phyloP scores from a whole-genome alignment of 1,140 invertebrate genomes.

The Drosophila tropicalis region DNA sequence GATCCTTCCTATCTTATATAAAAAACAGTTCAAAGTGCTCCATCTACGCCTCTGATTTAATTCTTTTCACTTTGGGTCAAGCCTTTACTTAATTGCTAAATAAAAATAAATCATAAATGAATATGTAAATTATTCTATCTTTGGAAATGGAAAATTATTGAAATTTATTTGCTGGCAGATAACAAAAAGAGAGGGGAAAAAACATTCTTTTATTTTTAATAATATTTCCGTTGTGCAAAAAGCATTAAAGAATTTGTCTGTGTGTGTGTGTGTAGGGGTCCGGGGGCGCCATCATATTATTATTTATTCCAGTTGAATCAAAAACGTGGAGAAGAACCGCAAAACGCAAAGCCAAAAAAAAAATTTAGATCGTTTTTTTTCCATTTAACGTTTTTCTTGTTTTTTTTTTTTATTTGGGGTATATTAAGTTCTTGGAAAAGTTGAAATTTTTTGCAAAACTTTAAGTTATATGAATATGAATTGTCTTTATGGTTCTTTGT shows the following conservation, averaged over 20 bases:
- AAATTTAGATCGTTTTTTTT: slow-evolving; percentile 44
- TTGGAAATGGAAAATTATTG: slow-evolving; percentile 42
- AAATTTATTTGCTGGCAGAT: slow-evolving; percentile 49
- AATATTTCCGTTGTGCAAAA: slow-evolving; percentile 52
- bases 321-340: not conserved
- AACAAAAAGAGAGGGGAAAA: slow-evolving; percentile 10
- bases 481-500: too few species aligned
- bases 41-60: slow-evolving; percentile 16
- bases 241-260: not conserved
- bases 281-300: slow-evolving; percentile 30
- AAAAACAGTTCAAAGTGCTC: too few species aligned
- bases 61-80: slow-evolving; percentile 50
- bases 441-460: too few species aligned
- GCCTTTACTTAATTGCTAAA: slow-evolving; percentile 32
- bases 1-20: too few species aligned
- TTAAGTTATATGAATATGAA: too few species aligned
- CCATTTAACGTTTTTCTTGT: not conserved
- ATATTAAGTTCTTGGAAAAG: too few species aligned
- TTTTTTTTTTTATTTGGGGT: not conserved
- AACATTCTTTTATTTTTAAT: slow-evolving; percentile 38
- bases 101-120: slow-evolving; percentile 1
- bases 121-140: not conserved
- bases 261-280: too few species aligned
- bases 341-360: slow-evolving; percentile 21
- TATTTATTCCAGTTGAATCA: slow-evolving; percentile 36